phyloP scores from a whole-genome alignment of 2,888 invertebrate genomes.

The Agonopterix heracliana region DNA sequence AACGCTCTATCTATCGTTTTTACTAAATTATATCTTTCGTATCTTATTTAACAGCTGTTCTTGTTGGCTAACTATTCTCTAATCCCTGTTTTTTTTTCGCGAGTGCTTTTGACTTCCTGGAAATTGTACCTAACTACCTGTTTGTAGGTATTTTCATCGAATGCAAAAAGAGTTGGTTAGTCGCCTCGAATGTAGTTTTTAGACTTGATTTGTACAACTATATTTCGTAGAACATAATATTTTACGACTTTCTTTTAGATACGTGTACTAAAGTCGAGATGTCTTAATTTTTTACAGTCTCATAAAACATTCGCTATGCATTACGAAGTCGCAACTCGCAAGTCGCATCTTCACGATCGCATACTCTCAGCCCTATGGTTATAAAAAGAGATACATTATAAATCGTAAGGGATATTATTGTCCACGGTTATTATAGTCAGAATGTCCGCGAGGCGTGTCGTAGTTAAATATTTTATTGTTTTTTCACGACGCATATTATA shows the following conservation, averaged over 20 bases:
- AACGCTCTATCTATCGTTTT: too few species aligned
- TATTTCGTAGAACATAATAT: slow-evolving; percentile 2
- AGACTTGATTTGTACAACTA: background rate
- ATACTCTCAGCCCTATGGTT: slow-evolving; percentile 43
- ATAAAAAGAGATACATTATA: slow-evolving; percentile 66
- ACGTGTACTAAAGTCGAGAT: slow-evolving; percentile 2
- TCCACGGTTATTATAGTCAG: slow-evolving; percentile 49
- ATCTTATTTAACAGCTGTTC: too few species aligned
- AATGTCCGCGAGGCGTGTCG: slow-evolving; percentile 55
- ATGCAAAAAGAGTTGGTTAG: too few species aligned
- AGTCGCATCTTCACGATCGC: slow-evolving; percentile 9
- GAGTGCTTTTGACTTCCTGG: too few species aligned
- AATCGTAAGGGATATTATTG: slow-evolving; percentile 59
- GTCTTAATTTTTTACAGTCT: slow-evolving; percentile 1
- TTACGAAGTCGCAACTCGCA: slow-evolving; percentile 8
- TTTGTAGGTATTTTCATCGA: too few species aligned
- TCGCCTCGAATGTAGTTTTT: too few species aligned
- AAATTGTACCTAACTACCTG: too few species aligned
- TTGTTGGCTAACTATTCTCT: too few species aligned
- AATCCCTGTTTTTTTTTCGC: too few species aligned
- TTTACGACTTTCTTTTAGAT: slow-evolving; percentile 5
- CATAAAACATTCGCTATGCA: background rate
- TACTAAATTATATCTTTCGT: too few species aligned
- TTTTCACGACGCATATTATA: slow-evolving; percentile 57
- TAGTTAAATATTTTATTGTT: slow-evolving; percentile 66